Base-by-base conservation (phyloP, 2,888 invertebrate genomes). In the Galerucella nymphaeae region DNA sequence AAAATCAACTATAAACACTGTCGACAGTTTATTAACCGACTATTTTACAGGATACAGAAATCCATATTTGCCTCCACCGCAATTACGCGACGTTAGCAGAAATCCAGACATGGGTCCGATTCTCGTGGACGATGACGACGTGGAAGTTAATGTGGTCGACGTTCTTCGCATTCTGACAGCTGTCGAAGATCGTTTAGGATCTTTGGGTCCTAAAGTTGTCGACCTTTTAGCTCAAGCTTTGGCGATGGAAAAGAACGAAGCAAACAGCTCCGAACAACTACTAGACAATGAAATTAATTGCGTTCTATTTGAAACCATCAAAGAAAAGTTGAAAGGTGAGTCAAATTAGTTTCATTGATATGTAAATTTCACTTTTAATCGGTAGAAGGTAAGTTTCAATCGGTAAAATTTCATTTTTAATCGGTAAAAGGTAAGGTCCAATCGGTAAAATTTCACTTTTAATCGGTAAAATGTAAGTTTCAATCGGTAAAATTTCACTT, bases 151-250 rank as follows among this genome's bases (percentile, higher is more conserved):
- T 23, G 88, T 93, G 9, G 91, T 93, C 2, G 90, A 90, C 30
- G 92, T 94, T 64, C 85, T 96, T 71, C 89, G 95, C 50, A 87
- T 94, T 76, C 88, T 96, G 0, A 94, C 94, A 0, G 95, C 95
- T 0, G 87, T 96, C 6, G 96, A 96, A 84, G 93, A 93, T 78
- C 93, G 94, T 82, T 87, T 96, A 64, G 96, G 96, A n/a, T 94
- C 94, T 50, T 87, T 96, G 8, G 95, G 95, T 0, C 95, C 95
- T 0, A 93, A 92, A 85, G 89, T 95, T 14, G 91, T 94, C 0
- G 92, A 93, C 73, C 84, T 96, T 76, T 86, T 96, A n/a, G 92
- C 92, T 0, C 91, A 92, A 73, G 95, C 95, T 0, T 85, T 95
- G 61, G 93, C 91, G 53, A 90, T 95, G 86, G 95, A 95, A 82